Conservation (phyloP, 2,113 vertebrate species). For the Numida meleagris region DNA sequence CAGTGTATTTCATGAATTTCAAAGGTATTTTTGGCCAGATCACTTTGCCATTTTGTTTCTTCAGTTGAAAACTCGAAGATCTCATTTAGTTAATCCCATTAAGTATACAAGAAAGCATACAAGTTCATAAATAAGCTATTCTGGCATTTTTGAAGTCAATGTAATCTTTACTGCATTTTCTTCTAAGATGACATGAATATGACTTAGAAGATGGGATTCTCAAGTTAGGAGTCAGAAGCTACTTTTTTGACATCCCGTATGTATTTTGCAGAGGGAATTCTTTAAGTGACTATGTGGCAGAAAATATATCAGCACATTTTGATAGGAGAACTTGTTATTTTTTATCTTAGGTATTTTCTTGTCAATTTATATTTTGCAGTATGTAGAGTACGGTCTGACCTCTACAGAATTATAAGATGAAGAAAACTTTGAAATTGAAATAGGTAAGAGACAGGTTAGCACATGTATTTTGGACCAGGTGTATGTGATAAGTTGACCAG, state of each 20-base stretch:
- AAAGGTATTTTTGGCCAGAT: neutral
- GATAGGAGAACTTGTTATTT: neutral
- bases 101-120: neutral
- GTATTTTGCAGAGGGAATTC: neutral
- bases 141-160: neutral
- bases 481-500: fast-evolving
- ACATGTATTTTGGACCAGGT: neutral
- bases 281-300: neutral
- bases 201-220: neutral
- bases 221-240: neutral
- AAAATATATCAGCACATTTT: neutral
- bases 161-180: neutral
- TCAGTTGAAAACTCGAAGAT: neutral
- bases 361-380: neutral
- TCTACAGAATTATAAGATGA: neutral
- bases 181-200: neutral
- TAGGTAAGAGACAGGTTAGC: neutral
- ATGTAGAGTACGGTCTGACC: neutral
- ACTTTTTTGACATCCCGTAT: neutral
- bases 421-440: neutral
- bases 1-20: neutral
- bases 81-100: neutral
- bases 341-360: fast-evolving
- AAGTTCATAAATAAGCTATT: neutral
- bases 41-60: neutral